phyloP scores from a whole-genome alignment of 2,888 invertebrate genomes.

The Leptopilina drosophilae region DNA sequence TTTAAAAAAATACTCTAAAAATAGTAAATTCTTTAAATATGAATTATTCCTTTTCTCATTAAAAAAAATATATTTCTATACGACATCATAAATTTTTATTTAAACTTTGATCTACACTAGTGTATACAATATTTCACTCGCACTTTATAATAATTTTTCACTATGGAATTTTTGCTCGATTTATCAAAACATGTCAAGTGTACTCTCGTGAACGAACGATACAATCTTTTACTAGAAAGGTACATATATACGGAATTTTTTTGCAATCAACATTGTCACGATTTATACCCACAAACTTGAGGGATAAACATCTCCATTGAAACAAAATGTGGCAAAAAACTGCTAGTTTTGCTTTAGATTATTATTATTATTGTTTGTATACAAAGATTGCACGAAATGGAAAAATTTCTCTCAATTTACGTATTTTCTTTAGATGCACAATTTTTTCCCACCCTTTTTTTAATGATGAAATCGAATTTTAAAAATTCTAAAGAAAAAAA shows the following conservation, averaged over 20 bases:
- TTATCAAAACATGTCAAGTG: slow-evolving; percentile 26
- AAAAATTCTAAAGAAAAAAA: no score
- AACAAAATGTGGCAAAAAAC: background rate
- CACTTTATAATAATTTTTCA: slow-evolving; percentile 22
- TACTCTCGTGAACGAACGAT: slow-evolving; percentile 24
- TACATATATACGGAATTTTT: slow-evolving; percentile 5
- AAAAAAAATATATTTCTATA: background rate
- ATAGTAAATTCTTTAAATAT: background rate
- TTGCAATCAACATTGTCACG: slow-evolving; percentile 38
- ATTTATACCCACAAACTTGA: slow-evolving; percentile 30
- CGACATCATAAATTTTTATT: background rate
- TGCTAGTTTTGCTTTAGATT: background rate
- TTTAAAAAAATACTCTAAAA: background rate
- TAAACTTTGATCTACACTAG: background rate
- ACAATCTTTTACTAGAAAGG: slow-evolving; percentile 26
- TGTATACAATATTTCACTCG: slow-evolving; percentile 3
- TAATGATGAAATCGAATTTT: no score
- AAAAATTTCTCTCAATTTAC: background rate
- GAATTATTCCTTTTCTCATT: slow-evolving; percentile 3
- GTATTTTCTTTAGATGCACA: background rate
- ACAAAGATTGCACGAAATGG: background rate
- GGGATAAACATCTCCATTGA: slow-evolving; percentile 37
- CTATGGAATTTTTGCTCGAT: slow-evolving; percentile 6
- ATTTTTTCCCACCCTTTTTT: no score
- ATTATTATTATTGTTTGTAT: background rate